Evolutionary conservation across 1,140 invertebrate genomes (phyloP), one percentile per base, ranked within the genome.

Genomic region (Drosophila pectinifera): DNA sequence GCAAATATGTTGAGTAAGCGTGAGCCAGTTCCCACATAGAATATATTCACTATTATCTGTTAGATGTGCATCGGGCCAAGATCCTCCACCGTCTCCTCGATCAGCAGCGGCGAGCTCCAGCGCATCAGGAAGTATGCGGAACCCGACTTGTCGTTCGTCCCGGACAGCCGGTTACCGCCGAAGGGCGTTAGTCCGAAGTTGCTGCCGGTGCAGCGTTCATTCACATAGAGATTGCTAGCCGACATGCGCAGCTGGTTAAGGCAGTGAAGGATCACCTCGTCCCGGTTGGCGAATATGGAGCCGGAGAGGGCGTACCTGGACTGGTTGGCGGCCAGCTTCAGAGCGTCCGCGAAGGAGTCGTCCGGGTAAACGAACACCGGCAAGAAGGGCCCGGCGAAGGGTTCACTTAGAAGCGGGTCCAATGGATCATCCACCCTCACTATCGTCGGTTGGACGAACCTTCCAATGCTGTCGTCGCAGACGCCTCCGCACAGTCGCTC

Each of bases 71-170:
- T 14, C 5, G 16, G 14, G 3, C 24, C 6, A 2, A 54, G 55
- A n/a, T 14, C 36, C 14, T 61, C 41, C 2, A 81, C 38, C 1
- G 79, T 64, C 54, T 83, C 80, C 43, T 83, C 80, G 8, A 83
- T 55, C 3, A 82, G 62, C 24, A 78, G 64, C 4, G 98, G 97
- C 14, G 98, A 97, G 8, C 96, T 94, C 96, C 98, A 99, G 80
- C 97, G 95, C 76, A 99, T 93, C 1, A 98, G 94, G 90, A 99
- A 99, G 91, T 98, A 96, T 7, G 98, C 98, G 11, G 98, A 98
- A 39, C 99, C 99, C 28, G 98, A 98, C 93, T 99, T 99, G 92
- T 99, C 99, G 91, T 99, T 99, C 20, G 99, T 99, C 46, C 98
- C 97, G 53, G 98, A 99, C 93, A 98, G 95, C 88, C 98, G 94